Evolutionary conservation across 2,113 vertebrate species (phyloP), one percentile per base, ranked within the genome.

Genomic region (Centrocercus urophasianus): DNA sequence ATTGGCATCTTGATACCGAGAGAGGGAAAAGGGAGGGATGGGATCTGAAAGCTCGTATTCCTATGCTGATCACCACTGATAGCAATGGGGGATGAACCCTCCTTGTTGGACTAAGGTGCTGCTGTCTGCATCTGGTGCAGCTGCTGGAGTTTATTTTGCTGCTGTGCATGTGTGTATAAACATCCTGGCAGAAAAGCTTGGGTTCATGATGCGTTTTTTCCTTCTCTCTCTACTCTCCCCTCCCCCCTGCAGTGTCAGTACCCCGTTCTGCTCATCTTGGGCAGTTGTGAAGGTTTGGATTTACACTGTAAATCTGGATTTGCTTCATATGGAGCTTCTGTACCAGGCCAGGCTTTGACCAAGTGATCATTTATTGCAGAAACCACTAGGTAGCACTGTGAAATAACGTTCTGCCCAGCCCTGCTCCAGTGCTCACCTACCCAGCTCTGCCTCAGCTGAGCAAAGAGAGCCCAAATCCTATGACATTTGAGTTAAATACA

Each of bases 361-460:
- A 36, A 13, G 45, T 10, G 81, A 70, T 40, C n/a, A 1, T 86
- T 93, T 73, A 28, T 70, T 19, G 42, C 77, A 83, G 83, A 28
- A 78, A 18, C 93, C 97, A 90, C 96, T 97, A 97, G 97, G 95
- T 96, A 95, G 96, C 96, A 97, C 77, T 94, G 87, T 91, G 96
- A 94, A 96, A 93, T 96, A 93, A 96, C 83, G 71, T 91, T 95
- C 89, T 83, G 81, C 47, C 0, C 8, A 66, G 36, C 42, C 30
- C 57, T 1, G 2, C 16, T 48, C 34, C 42, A 5, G 24, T 5
- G 2, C 48, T 19, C 27, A 10, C 34, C 40, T 48, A 1, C 36
- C 18, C 83, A 7, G 28, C 47, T 17, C 36, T 20, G 17, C 60
- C 43, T 20, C 60, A 13, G 25, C 67, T 14, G 45, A 32, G 38